Evolutionary conservation across 1,140 invertebrate genomes (phyloP).

Genomic region (Trichoplusia ni): DNA sequence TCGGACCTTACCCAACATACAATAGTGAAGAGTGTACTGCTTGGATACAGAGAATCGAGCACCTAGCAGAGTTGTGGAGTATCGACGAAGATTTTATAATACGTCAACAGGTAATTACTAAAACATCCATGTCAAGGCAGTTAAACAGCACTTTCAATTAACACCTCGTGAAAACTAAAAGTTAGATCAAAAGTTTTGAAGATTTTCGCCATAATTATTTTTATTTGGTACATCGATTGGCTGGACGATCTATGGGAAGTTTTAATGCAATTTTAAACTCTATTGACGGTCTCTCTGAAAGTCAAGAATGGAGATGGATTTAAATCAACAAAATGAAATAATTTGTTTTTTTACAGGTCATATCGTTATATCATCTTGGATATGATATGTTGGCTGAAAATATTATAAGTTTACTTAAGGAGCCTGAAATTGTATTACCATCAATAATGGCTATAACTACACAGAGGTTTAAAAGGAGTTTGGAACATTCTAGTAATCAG

Average conservation of each 20-base stretch:
- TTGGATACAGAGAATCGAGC: constrained; percentile 88
- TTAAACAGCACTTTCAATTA: too few relatives aligned
- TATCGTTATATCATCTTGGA: constrained; percentile 65
- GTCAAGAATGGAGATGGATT: too few relatives aligned
- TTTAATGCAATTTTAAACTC: too few relatives aligned
- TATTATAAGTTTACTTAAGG: constrained; percentile 43
- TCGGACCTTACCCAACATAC: constrained; percentile 44
- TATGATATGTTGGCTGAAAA: constrained; percentile 63
- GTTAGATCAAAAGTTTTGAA: too few relatives aligned
- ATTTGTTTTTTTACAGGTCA: constrained; percentile 56
- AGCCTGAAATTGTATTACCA: constrained; percentile 50
- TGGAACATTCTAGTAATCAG: constrained; percentile 63
- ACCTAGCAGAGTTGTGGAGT: constrained; percentile 90
- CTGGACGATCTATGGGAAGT: too few relatives aligned
- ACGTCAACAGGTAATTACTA: constrained; percentile 86
- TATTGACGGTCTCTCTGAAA: too few relatives aligned
- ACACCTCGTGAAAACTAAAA: too few relatives aligned
- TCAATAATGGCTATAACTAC: constrained; percentile 64
- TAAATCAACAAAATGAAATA: too few relatives aligned
- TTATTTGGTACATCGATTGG: too few relatives aligned
- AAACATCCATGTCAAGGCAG: too few relatives aligned
- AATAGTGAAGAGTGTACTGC: constrained; percentile 83
- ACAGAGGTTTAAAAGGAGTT: constrained; percentile 65
- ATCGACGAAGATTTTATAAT: constrained; percentile 89
- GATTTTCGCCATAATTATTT: too few relatives aligned